Percentiles rank a stretch among this genome's conserved stretches.
These are phyloP conservation scores for Engraulis encrasicolus DNA, from an alignment of 2,113 vertebrate genomes.

Conservation along the genomic window DNA sequence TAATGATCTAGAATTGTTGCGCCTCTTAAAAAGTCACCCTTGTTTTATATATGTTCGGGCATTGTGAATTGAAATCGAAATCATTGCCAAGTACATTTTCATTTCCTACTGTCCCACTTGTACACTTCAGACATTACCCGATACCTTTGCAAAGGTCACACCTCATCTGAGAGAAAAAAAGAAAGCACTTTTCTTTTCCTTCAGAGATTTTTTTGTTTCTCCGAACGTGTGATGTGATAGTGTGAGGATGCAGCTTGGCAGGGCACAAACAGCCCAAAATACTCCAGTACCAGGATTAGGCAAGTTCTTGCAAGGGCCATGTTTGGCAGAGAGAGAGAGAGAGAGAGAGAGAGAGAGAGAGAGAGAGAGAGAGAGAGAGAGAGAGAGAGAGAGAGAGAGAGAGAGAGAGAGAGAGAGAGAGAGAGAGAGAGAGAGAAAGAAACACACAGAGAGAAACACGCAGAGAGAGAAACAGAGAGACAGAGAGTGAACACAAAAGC, in stretches of 20 bases:
- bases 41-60: no score
- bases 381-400: background rate
- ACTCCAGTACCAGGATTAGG: slow-evolving; percentile 39
- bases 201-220: slow-evolving; percentile 25
- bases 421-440: slow-evolving; percentile 22
- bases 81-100: background rate
- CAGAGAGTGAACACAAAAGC: slow-evolving; percentile 15
- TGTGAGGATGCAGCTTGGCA: slow-evolving; percentile 26
- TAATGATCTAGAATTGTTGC: background rate
- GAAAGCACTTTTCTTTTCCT: slow-evolving; percentile 1
- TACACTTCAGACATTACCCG: background rate
- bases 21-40: background rate
- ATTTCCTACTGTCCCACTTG: background rate
- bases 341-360: no score
- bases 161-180: background rate
- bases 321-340: slow-evolving; percentile 26
- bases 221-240: slow-evolving; percentile 19
- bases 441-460: no score
- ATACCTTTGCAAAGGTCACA: background rate
- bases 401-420: background rate
- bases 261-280: slow-evolving; percentile 32
- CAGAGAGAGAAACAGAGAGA: no score
- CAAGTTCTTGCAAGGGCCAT: slow-evolving; percentile 27
- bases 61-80: background rate
- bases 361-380: slow-evolving; percentile 17